phyloP scores from a whole-genome alignment of 2,888 invertebrate genomes.

The Meteorus colon region DNA sequence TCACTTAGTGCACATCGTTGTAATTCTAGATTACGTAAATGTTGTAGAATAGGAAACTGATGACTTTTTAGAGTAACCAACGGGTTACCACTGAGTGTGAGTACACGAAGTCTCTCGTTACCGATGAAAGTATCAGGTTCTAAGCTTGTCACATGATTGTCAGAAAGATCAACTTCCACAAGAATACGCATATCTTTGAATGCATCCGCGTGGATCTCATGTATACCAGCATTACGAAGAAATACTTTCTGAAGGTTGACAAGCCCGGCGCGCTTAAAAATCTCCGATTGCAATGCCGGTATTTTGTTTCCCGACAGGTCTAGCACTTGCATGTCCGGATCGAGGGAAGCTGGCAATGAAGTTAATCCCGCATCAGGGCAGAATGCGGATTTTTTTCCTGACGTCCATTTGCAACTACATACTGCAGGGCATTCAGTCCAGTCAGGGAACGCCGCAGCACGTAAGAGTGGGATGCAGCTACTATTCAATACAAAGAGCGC shows the following conservation, averaged over 20 bases:
- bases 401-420: conserved; percentile 94
- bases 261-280: conserved; percentile 85
- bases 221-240: conserved; percentile 83
- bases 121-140: conserved; percentile 88
- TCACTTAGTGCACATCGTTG: conserved; percentile 85
- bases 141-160: conserved; percentile 84
- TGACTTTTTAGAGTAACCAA: conserved; percentile 81
- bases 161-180: conserved; percentile 89
- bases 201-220: conserved; percentile 87
- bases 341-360: conserved; percentile 82
- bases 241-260: conserved; percentile 90
- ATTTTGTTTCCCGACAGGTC: conserved; percentile 89
- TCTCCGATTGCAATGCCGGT: conserved; percentile 83
- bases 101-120: conserved; percentile 85
- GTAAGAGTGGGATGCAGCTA: conserved; percentile 62
- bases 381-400: conserved; percentile 91
- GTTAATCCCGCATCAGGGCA: conserved; percentile 88
- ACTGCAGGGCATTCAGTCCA: conserved; percentile 92
- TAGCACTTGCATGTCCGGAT: conserved; percentile 88
- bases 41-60: conserved; percentile 88
- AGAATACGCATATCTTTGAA: conserved; percentile 89
- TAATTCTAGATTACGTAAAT: conserved; percentile 86
- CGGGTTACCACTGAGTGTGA: conserved; percentile 89
- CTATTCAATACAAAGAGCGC: conserved; percentile 64
- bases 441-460: conserved; percentile 79